These are phyloP conservation scores for Rhopilema esculentum DNA, from an alignment of 30 jellyfish, hydroid and myxozoan species.

Conservation along the genomic window DNA sequence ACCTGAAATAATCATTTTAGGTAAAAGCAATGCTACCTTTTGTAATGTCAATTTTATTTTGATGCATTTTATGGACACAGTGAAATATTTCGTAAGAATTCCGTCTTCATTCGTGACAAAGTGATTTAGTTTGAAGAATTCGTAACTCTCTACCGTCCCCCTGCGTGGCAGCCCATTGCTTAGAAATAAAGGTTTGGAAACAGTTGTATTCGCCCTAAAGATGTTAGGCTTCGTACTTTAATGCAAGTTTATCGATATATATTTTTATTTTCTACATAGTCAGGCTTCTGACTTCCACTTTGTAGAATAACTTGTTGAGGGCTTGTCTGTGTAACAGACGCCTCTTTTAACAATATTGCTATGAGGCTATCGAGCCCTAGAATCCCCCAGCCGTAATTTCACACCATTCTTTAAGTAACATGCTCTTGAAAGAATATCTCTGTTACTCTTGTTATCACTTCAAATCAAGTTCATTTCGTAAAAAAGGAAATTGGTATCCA, in stretches of 20 bases:
- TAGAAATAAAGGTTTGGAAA: background rate
- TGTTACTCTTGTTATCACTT: too few relatives aligned
- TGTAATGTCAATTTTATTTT: conserved; percentile 70
- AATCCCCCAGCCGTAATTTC: too few relatives aligned
- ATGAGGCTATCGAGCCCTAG: too few relatives aligned
- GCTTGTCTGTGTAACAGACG: background rate
- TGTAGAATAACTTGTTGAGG: background rate
- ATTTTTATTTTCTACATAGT: background rate
- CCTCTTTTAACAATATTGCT: too few relatives aligned
- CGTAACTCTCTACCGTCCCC: background rate
- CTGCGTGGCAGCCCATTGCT: background rate
- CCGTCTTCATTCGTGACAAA: background rate
- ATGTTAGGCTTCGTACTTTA: background rate
- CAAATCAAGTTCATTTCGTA: too few relatives aligned
- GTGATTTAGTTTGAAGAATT: background rate
- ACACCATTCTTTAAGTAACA: too few relatives aligned
- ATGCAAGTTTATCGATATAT: background rate
- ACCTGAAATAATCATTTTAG: conserved; percentile 57
- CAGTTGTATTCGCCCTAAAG: background rate
- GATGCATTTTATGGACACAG: conserved; percentile 59
- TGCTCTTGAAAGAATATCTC: too few relatives aligned
- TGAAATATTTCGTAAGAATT: conserved; percentile 1
- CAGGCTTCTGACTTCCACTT: background rate
- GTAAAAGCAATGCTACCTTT: conserved; percentile 62
- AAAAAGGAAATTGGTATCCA: too few relatives aligned